Conservation (phyloP, 2,797 vertebrate species). For the Lerista edwardsae region DNA sequence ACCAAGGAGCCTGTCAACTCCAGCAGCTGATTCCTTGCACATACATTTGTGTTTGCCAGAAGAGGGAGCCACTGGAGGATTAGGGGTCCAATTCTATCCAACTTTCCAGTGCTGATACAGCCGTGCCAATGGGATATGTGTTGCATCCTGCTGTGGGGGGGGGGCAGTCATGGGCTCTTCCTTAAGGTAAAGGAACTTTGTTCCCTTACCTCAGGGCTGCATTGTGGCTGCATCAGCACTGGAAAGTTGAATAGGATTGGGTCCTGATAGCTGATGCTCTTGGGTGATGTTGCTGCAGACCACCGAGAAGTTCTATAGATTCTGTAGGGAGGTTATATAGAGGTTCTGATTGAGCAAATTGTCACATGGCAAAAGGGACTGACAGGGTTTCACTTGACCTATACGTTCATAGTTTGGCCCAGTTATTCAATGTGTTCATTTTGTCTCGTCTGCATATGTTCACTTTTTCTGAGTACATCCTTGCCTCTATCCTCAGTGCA, state of each 20-base stretch:
- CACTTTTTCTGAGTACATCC: not conserved
- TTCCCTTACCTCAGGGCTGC: too few relatives aligned
- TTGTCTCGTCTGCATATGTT: not conserved
- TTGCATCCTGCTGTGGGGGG: too few relatives aligned
- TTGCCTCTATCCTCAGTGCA: not conserved
- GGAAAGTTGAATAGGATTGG: too few relatives aligned
- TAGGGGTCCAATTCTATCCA: too few relatives aligned
- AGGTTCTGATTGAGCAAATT: not conserved
- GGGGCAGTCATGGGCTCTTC: too few relatives aligned
- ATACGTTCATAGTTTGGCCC: not conserved
- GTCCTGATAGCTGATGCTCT: not conserved
- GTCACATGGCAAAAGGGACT: not conserved
- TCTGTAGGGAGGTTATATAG: not conserved
- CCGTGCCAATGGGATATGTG: too few relatives aligned
- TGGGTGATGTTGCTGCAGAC: not conserved
- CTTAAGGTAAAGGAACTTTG: too few relatives aligned
- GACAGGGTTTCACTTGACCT: not conserved
- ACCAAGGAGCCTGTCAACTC: not conserved
- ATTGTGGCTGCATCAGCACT: too few relatives aligned
- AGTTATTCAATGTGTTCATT: not conserved
- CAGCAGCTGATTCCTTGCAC: not conserved
- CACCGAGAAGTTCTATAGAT: not conserved
- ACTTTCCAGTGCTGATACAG: too few relatives aligned
- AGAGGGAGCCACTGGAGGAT: not conserved
- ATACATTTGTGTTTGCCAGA: not conserved